Percentiles rank a stretch among this genome's conserved stretches.
These are phyloP conservation scores for Leptodactylus fuscus DNA, from an alignment of 2,113 vertebrate species.

Conservation along the genomic window DNA sequence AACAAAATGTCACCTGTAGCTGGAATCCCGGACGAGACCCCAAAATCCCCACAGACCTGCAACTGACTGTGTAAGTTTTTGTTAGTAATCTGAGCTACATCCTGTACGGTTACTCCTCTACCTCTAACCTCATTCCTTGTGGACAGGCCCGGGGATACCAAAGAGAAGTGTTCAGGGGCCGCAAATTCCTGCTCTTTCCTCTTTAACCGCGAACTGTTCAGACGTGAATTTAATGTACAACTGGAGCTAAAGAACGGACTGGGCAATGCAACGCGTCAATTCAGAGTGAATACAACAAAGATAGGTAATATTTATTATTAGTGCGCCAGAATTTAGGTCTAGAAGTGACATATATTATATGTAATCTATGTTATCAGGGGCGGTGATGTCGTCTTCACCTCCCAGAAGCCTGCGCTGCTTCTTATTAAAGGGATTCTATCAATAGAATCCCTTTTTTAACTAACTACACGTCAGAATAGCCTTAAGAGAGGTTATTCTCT, in stretches of 20 bases:
- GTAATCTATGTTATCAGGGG: no score
- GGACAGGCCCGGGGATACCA: neutral
- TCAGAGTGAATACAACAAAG: slow-evolving; percentile 56
- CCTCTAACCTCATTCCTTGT: neutral
- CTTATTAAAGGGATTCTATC: no score
- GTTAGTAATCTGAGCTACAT: neutral
- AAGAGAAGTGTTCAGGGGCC: neutral
- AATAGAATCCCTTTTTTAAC: no score
- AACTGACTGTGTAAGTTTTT: slow-evolving; percentile 70
- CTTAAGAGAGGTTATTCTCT: no score
- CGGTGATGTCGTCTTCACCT: no score
- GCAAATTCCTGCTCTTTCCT: slow-evolving; percentile 65
- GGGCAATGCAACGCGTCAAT: slow-evolving; percentile 62
- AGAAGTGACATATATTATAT: no score
- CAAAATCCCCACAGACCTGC: slow-evolving; percentile 59
- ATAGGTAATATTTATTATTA: slow-evolving; percentile 67
- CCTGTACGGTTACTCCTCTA: neutral
- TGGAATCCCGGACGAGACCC: slow-evolving; percentile 70
- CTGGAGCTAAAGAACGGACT: slow-evolving; percentile 72
- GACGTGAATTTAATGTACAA: slow-evolving; percentile 27
- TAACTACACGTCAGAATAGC: no score
- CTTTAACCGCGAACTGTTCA: fast-evolving
- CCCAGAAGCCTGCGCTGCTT: no score
- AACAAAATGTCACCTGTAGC: slow-evolving; percentile 68
- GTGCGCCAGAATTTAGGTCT: neutral